Conservation (phyloP, 1,140 invertebrate species). For the Bicyclus anynana region DNA sequence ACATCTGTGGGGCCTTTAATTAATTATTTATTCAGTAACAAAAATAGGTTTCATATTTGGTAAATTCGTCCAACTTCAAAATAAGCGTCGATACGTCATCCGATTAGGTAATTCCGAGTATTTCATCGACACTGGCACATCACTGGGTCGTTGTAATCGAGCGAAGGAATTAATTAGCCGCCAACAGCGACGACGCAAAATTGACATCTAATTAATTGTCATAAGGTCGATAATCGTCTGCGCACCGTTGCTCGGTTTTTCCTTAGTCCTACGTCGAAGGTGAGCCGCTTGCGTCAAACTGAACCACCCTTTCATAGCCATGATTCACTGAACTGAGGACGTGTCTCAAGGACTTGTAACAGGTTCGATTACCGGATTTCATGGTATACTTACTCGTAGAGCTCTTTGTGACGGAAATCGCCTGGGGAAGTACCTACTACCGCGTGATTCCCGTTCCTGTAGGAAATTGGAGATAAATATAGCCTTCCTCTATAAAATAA, state of each 20-base stretch:
- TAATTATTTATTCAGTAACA: no score
- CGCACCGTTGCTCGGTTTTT: slow-evolving; percentile 21
- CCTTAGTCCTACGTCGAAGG: slow-evolving; percentile 25
- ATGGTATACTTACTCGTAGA: not conserved
- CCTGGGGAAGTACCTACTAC: no score
- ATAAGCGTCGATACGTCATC: no score
- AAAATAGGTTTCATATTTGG: no score
- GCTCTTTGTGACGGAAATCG: no score
- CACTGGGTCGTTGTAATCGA: not conserved
- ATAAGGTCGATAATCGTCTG: not conserved
- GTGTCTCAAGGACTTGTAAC: not conserved
- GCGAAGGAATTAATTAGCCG: not conserved
- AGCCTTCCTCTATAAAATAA: no score
- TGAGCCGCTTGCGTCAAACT: slow-evolving; percentile 33
- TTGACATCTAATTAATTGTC: not conserved
- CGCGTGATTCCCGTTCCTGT: no score
- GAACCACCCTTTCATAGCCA: slow-evolving; percentile 23
- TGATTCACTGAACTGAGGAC: not conserved
- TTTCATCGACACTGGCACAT: not conserved
- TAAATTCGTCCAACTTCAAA: no score
- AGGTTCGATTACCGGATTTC: no score
- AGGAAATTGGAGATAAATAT: no score
- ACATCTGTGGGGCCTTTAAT: no score
- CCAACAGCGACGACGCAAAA: not conserved
- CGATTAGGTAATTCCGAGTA: no score